Evolutionary conservation across 1,140 invertebrate species (phyloP).

Genomic region (Calliphora vicina): DNA sequence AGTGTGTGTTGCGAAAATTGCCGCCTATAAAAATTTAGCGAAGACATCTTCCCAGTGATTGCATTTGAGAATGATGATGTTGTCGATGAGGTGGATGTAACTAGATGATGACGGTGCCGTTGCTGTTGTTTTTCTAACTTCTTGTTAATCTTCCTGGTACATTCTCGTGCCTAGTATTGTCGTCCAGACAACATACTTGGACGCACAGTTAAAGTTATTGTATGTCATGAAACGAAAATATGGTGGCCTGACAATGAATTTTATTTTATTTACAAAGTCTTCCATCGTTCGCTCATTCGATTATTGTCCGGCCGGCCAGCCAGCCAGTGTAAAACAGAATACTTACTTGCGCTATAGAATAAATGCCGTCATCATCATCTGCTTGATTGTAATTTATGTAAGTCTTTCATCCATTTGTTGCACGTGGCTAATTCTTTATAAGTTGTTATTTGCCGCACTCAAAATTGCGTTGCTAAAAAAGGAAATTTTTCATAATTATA

Average conservation of each 20-base stretch:
- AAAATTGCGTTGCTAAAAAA: neutral
- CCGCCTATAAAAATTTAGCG: conserved; percentile 7
- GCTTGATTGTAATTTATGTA: conserved; percentile 30
- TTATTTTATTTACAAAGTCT: no score
- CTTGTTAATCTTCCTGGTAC: neutral
- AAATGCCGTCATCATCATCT: neutral
- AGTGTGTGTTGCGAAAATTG: conserved; percentile 10
- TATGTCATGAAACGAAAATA: no score
- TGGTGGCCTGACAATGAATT: no score
- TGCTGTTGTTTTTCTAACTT: neutral
- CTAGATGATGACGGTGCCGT: neutral
- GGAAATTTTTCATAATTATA: neutral
- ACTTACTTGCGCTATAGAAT: neutral
- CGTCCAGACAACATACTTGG: no score
- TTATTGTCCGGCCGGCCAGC: neutral
- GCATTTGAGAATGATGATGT: neutral
- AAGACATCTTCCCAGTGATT: neutral
- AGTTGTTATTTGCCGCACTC: no score
- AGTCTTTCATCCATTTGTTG: conserved; percentile 7
- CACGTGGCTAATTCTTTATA: conserved; percentile 6
- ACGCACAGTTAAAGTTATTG: no score
- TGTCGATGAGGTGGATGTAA: neutral
- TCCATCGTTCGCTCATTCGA: neutral
- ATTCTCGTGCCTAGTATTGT: no score
- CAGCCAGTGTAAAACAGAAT: no score